Conservation (phyloP, 1,140 invertebrate genomes). For the Nephila pilipes region DNA sequence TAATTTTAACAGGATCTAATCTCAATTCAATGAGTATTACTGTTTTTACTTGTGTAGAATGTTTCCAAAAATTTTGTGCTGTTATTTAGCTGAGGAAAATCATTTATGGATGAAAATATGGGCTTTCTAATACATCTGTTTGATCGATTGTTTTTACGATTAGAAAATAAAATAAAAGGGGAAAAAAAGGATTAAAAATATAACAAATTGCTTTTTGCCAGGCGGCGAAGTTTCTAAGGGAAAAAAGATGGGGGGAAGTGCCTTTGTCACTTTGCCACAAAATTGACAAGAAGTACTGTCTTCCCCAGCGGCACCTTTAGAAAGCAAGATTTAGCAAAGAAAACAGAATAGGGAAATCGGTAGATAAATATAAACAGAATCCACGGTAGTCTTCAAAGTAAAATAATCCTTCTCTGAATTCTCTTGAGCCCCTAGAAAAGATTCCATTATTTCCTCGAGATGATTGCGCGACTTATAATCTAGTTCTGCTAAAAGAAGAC, state of each 20-base stretch:
- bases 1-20: no score
- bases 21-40: no score
- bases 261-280: neutral
- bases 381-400: neutral
- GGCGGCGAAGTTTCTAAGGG: neutral
- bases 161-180: no score
- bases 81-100: no score
- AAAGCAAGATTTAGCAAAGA: neutral
- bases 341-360: slow-evolving; percentile 11
- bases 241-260: no score
- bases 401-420: slow-evolving; percentile 20
- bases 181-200: neutral
- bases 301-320: neutral
- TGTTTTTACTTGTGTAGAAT: no score
- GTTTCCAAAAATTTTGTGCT: no score
- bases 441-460: neutral
- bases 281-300: slow-evolving; percentile 17
- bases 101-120: no score
- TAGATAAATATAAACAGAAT: neutral
- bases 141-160: neutral
- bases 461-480: neutral
- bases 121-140: neutral
- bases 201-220: neutral
- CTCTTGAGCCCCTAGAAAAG: neutral
- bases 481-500: neutral